Evolutionary conservation across 2,113 vertebrate genomes (phyloP), one percentile per base, ranked within the genome.

Genomic region (Eptesicus fuscus): DNA sequence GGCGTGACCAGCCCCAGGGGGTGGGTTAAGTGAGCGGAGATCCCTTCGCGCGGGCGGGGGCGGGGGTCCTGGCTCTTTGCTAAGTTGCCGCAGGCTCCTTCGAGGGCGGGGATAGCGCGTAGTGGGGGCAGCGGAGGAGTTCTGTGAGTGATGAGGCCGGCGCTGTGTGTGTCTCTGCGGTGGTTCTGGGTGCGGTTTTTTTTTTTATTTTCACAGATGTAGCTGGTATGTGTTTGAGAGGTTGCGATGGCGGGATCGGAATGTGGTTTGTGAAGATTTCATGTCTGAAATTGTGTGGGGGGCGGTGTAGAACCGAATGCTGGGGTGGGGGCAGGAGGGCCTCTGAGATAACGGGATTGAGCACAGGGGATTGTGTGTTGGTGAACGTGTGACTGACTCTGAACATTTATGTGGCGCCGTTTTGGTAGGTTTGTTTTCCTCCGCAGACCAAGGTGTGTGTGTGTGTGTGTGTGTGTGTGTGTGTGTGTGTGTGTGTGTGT

Each of bases 51-150:
- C 20, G 14, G 0, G 22, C 2, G 1, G 30, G 51, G 18, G 7
- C 23, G 30, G 9, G 32, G 16, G 16, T 28, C 6, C 3, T 1
- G 3, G 20, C 22, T 30, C n/a, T 88, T 11, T 86, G 12, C 5
- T 0, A 32, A 10, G 4, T 28, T 0, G 14, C 1, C 1, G 17
- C 47, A 22, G 13, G 7, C 5, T 18, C 16, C 0, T 11, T 40
- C 23, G 23, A 44, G 13, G 1, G 30, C n/a, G 22, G 16, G 20
- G 49, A 51, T 56, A 56, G 53, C 53, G 2, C 2, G 53, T 13
- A 10, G 10, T 89, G 28, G 25, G 37, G 51, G 42, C 51, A 1
- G 6, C 63, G 32, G 4, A 25, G 65, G 56, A n/a, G n/a, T n/a
- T 51, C 18, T n/a, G 51, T 61, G 35, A 56, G 61, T 44, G 35